Percentiles rank a stretch among this genome's conserved stretches.
Evolutionary conservation across 2,797 vertebrate genomes (phyloP).

Genomic region (Clarias laeviceps): DNA sequence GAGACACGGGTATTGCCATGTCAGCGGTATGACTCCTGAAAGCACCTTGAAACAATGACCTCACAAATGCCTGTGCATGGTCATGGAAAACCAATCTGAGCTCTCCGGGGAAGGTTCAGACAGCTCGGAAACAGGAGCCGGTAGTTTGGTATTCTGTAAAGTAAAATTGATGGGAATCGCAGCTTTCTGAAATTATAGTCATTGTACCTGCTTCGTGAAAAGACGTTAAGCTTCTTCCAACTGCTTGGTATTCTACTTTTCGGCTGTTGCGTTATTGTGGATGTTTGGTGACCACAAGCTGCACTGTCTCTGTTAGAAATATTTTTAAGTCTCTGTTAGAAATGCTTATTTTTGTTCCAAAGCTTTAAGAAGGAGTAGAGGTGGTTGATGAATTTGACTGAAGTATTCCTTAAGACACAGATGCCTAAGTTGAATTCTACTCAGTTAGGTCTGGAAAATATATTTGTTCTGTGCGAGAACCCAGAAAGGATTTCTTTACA

Average conservation of each 20-base stretch:
- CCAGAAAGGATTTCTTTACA: neutral
- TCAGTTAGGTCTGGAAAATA: neutral
- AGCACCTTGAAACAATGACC: constrained; percentile 60
- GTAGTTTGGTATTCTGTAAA: constrained; percentile 43
- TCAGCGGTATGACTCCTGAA: constrained; percentile 54
- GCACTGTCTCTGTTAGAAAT: neutral
- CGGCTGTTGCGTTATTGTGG: neutral
- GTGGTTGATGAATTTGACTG: neutral
- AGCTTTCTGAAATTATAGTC: constrained; percentile 9
- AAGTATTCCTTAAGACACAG: neutral
- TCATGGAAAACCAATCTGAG: constrained; percentile 60
- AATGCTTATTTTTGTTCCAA: neutral
- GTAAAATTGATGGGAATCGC: constrained; percentile 1
- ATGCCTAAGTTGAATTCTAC: neutral
- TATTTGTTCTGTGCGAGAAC: neutral
- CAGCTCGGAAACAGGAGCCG: constrained; percentile 45
- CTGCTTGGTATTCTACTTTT: constrained; percentile 7
- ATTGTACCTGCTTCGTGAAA: constrained; percentile 3
- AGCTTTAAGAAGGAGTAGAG: neutral
- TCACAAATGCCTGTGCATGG: constrained; percentile 54
- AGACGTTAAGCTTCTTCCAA: neutral
- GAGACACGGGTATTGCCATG: constrained; percentile 42
- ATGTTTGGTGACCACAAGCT: neutral
- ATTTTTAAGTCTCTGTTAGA: neutral
- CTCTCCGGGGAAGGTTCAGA: constrained; percentile 45